These are phyloP conservation scores for Cyprinodon brontotheroides DNA, from an alignment of 2,113 vertebrate genomes.

Conservation along the genomic window DNA sequence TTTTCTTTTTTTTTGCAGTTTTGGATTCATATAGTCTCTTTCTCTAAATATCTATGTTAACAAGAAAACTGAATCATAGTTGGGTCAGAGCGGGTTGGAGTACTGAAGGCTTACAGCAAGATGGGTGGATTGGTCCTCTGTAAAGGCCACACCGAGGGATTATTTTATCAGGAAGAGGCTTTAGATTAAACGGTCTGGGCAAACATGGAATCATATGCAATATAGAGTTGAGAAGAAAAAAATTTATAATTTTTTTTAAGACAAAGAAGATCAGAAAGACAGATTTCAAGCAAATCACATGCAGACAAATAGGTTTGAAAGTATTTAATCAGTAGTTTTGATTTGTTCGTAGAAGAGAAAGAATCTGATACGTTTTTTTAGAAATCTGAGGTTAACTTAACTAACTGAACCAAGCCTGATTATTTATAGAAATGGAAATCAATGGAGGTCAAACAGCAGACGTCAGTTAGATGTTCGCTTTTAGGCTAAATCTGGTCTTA, in stretches of 20 bases:
- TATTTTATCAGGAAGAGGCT: conserved; percentile 24
- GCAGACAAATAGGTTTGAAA: background rate
- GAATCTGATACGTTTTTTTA: background rate
- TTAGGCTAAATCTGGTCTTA: too few relatives aligned
- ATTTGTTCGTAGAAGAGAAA: background rate
- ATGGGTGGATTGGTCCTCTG: conserved; percentile 36
- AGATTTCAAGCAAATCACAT: too few relatives aligned
- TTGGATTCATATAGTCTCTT: conserved; percentile 48
- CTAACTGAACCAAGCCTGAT: background rate
- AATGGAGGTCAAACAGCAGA: too few relatives aligned
- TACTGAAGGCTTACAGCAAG: conserved; percentile 55
- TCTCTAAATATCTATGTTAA: conserved; percentile 35
- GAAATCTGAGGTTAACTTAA: background rate
- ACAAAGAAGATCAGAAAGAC: too few relatives aligned
- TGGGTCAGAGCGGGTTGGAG: conserved; percentile 46
- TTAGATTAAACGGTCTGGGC: background rate
- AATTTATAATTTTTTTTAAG: too few relatives aligned
- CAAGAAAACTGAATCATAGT: conserved; percentile 51
- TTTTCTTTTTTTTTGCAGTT: conserved; percentile 50
- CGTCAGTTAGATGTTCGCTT: too few relatives aligned
- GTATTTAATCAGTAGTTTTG: background rate
- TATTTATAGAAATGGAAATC: background rate
- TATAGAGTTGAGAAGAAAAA: too few relatives aligned
- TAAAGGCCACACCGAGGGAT: conserved; percentile 26
- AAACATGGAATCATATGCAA: too few relatives aligned